phyloP scores from a whole-genome alignment of 2,888 invertebrate genomes.

The Eurytoma californica region DNA sequence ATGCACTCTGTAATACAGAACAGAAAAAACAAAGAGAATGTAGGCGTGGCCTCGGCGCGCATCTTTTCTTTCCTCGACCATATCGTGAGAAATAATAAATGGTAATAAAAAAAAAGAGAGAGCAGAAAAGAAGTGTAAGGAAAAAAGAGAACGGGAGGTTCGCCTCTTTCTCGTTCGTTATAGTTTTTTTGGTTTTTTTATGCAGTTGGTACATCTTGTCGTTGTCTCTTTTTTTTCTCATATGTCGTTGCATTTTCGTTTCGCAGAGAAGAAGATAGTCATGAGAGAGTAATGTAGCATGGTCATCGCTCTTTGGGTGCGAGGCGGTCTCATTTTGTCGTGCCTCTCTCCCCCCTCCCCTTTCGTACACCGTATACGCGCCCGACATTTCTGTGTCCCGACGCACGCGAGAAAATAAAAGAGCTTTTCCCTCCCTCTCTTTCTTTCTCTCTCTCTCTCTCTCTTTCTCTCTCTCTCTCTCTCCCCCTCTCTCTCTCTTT shows the following conservation, averaged over 20 bases:
- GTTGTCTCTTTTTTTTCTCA: neutral
- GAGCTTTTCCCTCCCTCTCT: too few species aligned
- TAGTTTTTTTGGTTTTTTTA: neutral
- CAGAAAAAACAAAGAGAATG: constrained; percentile 78
- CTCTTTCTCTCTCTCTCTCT: neutral
- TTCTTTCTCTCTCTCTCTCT: neutral
- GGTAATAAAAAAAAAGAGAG: neutral
- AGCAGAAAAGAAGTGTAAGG: neutral
- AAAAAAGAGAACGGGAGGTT: neutral
- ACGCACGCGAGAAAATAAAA: too few species aligned
- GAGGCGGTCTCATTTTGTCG: constrained; percentile 43
- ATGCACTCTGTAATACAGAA: constrained; percentile 79
- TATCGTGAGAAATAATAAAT: neutral
- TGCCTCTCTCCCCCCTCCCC: neutral
- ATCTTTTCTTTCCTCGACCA: neutral
- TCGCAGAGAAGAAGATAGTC: neutral
- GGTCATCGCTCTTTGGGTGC: constrained; percentile 58
- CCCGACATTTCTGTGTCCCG: too few species aligned
- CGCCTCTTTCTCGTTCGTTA: too few species aligned
- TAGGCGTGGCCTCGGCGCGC: constrained; percentile 49
- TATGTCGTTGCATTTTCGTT: constrained; percentile 5
- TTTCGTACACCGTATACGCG: too few species aligned
- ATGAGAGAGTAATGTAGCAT: neutral
- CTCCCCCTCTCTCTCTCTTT: neutral
- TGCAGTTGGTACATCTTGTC: neutral